phyloP scores from a whole-genome alignment of 1,140 invertebrate genomes.

The Cecropterus lyciades region DNA sequence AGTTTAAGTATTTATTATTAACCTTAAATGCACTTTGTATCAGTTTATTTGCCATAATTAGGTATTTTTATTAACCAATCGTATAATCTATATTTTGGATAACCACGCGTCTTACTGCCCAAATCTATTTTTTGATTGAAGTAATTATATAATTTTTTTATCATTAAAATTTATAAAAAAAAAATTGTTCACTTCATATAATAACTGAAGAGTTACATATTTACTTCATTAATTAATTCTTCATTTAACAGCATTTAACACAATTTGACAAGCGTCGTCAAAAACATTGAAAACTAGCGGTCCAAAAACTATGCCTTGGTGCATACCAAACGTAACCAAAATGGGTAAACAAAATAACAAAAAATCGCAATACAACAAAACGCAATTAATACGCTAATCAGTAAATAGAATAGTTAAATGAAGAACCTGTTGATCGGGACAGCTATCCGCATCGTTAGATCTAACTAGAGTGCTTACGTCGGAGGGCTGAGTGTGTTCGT shows the following conservation, averaged over 20 bases:
- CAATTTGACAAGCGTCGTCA: not conserved
- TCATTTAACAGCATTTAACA: constrained; percentile 23
- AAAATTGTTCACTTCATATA: not conserved
- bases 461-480: constrained; percentile 67
- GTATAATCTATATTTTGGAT: constrained; percentile 10
- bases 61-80: constrained; percentile 1
- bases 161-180: not conserved
- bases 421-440: constrained; percentile 37
- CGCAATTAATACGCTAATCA: not conserved
- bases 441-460: constrained; percentile 38
- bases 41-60: constrained; percentile 4
- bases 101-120: constrained; percentile 36
- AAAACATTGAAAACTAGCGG: constrained; percentile 2
- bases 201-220: constrained; percentile 5
- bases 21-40: not conserved
- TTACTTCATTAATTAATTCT: constrained; percentile 29
- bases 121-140: constrained; percentile 11
- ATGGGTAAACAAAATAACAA: not conserved
- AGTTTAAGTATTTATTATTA: not conserved
- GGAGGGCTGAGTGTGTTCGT: constrained; percentile 72
- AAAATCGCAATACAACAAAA: constrained; percentile 20
- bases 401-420: constrained; percentile 31
- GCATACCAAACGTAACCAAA: constrained; percentile 4
- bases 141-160: constrained; percentile 14
- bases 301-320: constrained; percentile 4